phyloP scores from a whole-genome alignment of 2,888 invertebrate genomes.

The Melipona beecheii region DNA sequence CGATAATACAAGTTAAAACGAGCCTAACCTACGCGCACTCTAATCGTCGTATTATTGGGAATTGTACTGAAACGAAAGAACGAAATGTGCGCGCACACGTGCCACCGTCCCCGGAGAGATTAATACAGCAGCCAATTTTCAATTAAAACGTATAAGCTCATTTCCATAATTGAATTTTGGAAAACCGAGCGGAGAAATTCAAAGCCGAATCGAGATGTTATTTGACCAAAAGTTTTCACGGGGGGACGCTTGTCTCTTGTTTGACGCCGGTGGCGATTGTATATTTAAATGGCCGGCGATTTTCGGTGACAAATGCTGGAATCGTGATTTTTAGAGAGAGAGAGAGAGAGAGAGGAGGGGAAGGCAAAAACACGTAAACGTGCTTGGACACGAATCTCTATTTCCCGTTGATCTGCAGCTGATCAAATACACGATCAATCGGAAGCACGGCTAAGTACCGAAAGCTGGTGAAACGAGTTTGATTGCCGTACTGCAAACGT shows the following conservation, averaged over 20 bases:
- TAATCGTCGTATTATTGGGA: background rate
- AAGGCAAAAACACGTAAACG: slow-evolving; percentile 25
- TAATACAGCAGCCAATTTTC: too few relatives aligned
- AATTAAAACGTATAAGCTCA: background rate
- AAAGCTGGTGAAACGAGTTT: slow-evolving; percentile 30
- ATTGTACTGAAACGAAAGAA: background rate
- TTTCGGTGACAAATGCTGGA: background rate
- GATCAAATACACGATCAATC: slow-evolving; percentile 54
- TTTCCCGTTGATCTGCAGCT: slow-evolving; percentile 38
- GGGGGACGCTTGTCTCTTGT: background rate
- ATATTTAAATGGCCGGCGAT: background rate
- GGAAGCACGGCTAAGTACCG: slow-evolving; percentile 36
- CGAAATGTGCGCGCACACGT: background rate
- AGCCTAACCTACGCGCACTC: background rate
- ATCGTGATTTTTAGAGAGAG: background rate
- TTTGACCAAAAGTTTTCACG: background rate
- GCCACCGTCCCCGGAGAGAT: background rate
- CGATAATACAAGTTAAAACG: background rate
- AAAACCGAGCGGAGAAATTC: background rate
- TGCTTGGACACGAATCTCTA: slow-evolving; percentile 20
- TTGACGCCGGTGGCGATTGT: background rate
- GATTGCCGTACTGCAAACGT: slow-evolving; percentile 50
- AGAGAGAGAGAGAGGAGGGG: too few relatives aligned
- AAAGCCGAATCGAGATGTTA: background rate
- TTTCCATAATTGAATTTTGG: background rate